Evolutionary conservation across 2,797 vertebrate genomes (phyloP).

Genomic region (Acanthurus tractus): DNA sequence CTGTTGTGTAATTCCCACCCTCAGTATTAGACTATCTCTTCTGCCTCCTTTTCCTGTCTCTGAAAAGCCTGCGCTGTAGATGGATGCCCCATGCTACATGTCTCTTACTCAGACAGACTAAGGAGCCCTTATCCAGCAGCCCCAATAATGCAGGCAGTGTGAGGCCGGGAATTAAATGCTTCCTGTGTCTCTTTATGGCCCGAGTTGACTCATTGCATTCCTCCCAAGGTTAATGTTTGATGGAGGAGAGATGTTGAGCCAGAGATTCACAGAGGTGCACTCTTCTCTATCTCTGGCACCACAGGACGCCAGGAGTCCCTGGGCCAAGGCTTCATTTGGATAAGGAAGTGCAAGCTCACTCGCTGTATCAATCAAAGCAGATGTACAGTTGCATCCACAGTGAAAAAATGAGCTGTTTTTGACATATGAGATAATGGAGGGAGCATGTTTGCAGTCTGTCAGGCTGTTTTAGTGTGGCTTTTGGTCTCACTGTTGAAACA

Average conservation of each 20-base stretch:
- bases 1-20: conserved; percentile 52
- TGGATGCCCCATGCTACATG: conserved; percentile 71
- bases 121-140: conserved; percentile 80
- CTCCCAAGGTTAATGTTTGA: conserved; percentile 84
- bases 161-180: conserved; percentile 82
- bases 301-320: conserved; percentile 42
- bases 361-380: conserved; percentile 36
- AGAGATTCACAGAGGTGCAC: conserved; percentile 78
- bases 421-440: neutral
- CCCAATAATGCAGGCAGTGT: conserved; percentile 84
- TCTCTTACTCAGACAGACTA: conserved; percentile 73
- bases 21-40: conserved; percentile 33
- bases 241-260: conserved; percentile 72
- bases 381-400: conserved; percentile 51
- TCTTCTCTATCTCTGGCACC: conserved; percentile 75
- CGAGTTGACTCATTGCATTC: conserved; percentile 81
- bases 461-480: conserved; percentile 22
- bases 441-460: neutral
- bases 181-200: conserved; percentile 84
- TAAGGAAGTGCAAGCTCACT: conserved; percentile 44
- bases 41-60: conserved; percentile 72
- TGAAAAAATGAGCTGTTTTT: conserved; percentile 3
- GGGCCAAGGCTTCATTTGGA: conserved; percentile 61
- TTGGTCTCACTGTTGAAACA: neutral
- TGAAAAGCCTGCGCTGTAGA: conserved; percentile 66